Conservation (phyloP, 2,113 vertebrate species). For the Hippoglossus stenolepis region DNA sequence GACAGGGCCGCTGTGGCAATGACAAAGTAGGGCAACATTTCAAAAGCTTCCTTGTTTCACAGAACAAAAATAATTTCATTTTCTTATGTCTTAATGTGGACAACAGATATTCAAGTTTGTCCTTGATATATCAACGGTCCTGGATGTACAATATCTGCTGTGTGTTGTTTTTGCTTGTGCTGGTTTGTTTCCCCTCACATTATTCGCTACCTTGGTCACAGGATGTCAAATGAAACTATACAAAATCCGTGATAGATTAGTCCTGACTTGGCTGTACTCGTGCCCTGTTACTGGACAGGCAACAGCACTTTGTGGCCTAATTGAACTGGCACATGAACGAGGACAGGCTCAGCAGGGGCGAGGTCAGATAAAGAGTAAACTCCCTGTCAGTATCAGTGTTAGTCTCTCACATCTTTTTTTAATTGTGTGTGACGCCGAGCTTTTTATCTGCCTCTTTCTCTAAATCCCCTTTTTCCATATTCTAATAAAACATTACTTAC, state of each 20-base stretch:
- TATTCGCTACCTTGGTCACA: not conserved
- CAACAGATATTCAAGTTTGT: not conserved
- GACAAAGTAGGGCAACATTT: conserved; percentile 26
- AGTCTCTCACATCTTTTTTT: not conserved
- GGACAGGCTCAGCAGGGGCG: not conserved
- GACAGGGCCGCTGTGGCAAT: not conserved
- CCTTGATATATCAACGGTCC: not conserved
- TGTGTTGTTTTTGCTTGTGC: not conserved
- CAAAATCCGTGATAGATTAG: conserved; percentile 9
- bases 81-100: not conserved
- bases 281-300: conserved; percentile 3
- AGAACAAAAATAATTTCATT: not conserved
- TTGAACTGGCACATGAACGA: conserved; percentile 22
- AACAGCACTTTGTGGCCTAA: conserved; percentile 18
- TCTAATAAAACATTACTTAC: not conserved
- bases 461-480: not conserved
- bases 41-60: not conserved
- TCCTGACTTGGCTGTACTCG: conserved; percentile 4
- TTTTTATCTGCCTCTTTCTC: not conserved
- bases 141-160: too few species aligned
- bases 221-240: not conserved
- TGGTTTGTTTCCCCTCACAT: not conserved
- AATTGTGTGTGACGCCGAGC: not conserved
- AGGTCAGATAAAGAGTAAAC: conserved; percentile 4
- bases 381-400: conserved; percentile 16